Conservation (phyloP, 2,797 vertebrate species). For the Sciurus vulgaris region DNA sequence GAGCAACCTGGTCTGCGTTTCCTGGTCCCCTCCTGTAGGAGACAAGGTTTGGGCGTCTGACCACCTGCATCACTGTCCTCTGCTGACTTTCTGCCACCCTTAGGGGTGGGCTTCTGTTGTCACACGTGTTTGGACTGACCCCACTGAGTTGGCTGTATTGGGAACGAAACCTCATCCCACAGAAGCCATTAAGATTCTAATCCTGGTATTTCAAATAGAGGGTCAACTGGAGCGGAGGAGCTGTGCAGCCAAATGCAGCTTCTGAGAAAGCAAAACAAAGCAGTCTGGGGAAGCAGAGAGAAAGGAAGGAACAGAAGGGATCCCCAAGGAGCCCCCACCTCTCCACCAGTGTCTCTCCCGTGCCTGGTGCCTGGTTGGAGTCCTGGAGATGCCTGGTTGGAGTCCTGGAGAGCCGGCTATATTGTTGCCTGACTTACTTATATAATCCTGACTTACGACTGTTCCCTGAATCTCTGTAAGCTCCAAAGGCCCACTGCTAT, state of each 20-base stretch:
- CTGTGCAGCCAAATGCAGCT: background rate
- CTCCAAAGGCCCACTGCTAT: background rate
- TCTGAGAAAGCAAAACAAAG: background rate
- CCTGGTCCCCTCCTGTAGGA: too few relatives aligned
- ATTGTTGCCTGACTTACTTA: too few relatives aligned
- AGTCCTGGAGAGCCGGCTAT: too few relatives aligned
- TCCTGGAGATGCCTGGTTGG: rapidly evolving
- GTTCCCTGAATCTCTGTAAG: background rate
- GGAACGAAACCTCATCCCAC: background rate
- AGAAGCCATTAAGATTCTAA: background rate
- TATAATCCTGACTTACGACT: too few relatives aligned
- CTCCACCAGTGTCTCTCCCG: background rate
- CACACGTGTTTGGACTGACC: background rate
- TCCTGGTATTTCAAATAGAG: background rate
- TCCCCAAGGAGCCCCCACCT: background rate
- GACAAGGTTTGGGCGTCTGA: background rate
- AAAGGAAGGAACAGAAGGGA: rapidly evolving
- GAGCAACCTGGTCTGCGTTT: rapidly evolving
- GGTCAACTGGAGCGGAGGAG: background rate
- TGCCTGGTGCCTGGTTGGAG: rapidly evolving
- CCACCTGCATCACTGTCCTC: background rate
- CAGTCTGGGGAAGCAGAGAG: background rate
- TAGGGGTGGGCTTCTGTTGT: background rate
- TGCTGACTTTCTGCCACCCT: background rate
- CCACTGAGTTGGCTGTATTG: background rate